Conservation (phyloP, 2,888 invertebrate species). For the Cerastoderma edule region DNA sequence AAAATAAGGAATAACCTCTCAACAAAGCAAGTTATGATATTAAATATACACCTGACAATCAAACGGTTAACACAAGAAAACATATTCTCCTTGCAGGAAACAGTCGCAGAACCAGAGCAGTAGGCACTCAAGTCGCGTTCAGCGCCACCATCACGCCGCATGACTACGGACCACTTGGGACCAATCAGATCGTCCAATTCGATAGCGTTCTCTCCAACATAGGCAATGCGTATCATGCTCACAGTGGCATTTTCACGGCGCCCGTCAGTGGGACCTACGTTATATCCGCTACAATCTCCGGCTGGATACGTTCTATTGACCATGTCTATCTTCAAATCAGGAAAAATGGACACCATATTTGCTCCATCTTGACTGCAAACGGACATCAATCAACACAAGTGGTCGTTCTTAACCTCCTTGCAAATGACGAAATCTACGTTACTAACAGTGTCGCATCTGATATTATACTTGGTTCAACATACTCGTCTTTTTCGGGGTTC, state of each 20-base stretch:
- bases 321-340: no score
- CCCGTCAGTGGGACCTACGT: constrained; percentile 9
- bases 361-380: background rate
- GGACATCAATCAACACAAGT: background rate
- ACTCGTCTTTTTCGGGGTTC: constrained; percentile 14
- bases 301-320: no score
- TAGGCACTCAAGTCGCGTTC: background rate
- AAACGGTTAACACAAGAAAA: no score
- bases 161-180: constrained; percentile 6
- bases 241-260: constrained; percentile 11
- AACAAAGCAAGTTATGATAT: no score
- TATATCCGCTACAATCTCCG: background rate
- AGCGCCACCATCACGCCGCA: background rate
- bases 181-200: background rate
- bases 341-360: background rate
- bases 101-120: no score
- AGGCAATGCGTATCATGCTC: constrained; percentile 2
- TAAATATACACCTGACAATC: no score
- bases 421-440: constrained; percentile 9
- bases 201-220: background rate
- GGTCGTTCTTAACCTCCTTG: background rate
- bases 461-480: background rate
- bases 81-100: no score
- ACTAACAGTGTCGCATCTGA: background rate
- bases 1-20: no score